Evolutionary conservation across 2,113 vertebrate genomes (phyloP).

Genomic region (Vombatus ursinus): DNA sequence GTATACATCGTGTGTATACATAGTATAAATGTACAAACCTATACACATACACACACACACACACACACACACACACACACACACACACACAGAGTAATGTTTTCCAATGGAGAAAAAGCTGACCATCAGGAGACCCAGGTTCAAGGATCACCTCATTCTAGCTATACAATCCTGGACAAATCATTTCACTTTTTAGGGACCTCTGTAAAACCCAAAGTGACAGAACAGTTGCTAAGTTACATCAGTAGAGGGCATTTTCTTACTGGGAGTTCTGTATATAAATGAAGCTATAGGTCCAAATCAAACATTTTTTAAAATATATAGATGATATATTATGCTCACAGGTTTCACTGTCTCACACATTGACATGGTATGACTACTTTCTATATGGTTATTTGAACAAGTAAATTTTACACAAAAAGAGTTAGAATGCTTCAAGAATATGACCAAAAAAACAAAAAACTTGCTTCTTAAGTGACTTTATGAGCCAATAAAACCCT

Average conservation of each 20-base stretch:
- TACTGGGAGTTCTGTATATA: slow-evolving; percentile 37
- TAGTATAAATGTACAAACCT: background rate
- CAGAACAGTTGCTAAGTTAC: background rate
- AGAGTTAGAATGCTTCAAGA: slow-evolving; percentile 46
- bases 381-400: slow-evolving; percentile 56
- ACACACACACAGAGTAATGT: background rate
- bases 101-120: background rate
- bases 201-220: background rate
- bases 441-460: background rate
- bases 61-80: background rate
- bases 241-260: slow-evolving; percentile 51
- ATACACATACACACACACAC: background rate
- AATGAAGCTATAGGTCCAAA: background rate
- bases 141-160: background rate
- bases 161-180: background rate
- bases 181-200: background rate
- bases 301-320: slow-evolving; percentile 49
- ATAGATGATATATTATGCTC: slow-evolving; percentile 56
- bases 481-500: slow-evolving; percentile 5
- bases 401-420: slow-evolving; percentile 43
- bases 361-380: slow-evolving; percentile 27
- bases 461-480: background rate
- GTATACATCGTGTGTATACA: background rate
- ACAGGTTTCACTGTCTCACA: slow-evolving; percentile 43
- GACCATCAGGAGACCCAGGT: background rate